Evolutionary conservation across 1,140 invertebrate species (phyloP).

Genomic region (Globodera rostochiensis): DNA sequence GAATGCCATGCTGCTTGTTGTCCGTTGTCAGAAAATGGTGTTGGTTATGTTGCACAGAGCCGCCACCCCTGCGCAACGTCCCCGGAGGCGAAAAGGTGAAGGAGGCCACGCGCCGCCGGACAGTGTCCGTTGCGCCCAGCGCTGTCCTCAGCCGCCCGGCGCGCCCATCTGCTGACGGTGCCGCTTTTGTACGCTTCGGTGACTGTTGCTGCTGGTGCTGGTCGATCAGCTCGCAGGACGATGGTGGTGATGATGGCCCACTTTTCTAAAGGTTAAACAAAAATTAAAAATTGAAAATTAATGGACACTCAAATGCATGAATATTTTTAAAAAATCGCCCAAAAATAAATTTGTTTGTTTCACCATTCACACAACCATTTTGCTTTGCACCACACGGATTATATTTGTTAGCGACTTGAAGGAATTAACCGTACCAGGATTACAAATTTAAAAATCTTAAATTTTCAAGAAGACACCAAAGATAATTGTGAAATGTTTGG

Average conservation of each 20-base stretch:
- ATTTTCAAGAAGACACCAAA: no score
- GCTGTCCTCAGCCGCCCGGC: background rate
- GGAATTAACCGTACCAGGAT: no score
- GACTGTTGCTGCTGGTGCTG: background rate
- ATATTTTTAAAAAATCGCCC: no score
- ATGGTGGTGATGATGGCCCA: background rate
- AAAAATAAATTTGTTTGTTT: slow-evolving; percentile 12
- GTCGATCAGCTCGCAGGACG: no score
- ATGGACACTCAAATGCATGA: no score
- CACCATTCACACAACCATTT: background rate
- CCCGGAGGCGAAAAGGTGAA: slow-evolving; percentile 37
- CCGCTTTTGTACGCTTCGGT: background rate
- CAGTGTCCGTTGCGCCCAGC: slow-evolving; percentile 4
- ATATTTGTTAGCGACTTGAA: no score
- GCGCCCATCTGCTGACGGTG: background rate
- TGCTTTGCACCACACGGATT: no score
- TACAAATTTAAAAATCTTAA: no score
- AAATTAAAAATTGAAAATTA: no score
- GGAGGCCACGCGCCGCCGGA: slow-evolving; percentile 34
- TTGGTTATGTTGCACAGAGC: background rate
- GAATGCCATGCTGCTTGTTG: background rate
- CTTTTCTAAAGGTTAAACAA: background rate
- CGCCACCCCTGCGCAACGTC: background rate
- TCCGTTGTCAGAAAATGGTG: background rate
- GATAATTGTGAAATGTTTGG: no score